A percentile compares a stretch with the other conserved stretches of the same genome.
phyloP scores from a whole-genome alignment of 1,140 invertebrate species.

The Drosophila lini region DNA sequence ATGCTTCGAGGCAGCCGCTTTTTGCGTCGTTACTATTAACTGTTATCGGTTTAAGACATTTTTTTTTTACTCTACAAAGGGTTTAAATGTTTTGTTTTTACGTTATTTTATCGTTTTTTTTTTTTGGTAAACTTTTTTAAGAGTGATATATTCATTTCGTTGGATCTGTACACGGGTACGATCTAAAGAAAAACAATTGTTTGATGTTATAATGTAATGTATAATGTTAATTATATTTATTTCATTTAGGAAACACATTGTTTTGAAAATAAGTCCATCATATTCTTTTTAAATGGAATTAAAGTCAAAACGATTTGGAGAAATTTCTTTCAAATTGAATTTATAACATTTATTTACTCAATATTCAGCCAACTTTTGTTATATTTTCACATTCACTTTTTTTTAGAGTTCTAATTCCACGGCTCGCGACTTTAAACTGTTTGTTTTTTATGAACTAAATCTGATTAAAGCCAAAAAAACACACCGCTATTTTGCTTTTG shows the following conservation, averaged over 20 bases:
- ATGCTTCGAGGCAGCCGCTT: neutral
- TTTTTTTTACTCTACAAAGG: constrained; percentile 1
- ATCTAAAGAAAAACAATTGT: neutral
- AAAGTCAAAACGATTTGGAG: no score
- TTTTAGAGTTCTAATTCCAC: neutral
- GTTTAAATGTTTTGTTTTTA: constrained; percentile 12
- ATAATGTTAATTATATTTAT: neutral
- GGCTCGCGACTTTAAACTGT: neutral
- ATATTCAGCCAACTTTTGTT: neutral
- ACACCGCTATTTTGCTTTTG: constrained; percentile 37
- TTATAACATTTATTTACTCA: neutral
- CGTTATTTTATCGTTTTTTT: neutral
- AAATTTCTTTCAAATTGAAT: no score
- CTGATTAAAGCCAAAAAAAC: constrained; percentile 11
- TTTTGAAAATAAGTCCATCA: neutral
- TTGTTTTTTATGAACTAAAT: constrained; percentile 21
- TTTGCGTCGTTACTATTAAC: constrained; percentile 22
- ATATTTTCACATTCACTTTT: neutral
- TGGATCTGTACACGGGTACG: no score
- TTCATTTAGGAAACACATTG: neutral
- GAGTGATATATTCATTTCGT: no score
- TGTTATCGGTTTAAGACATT: constrained; percentile 1
- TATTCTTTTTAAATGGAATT: neutral
- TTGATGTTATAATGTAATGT: neutral
- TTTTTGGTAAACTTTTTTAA: neutral